A percentile compares a stretch with the other conserved stretches of the same genome.
These are phyloP conservation scores for Prietella phreatophila DNA, from an alignment of 2,113 vertebrate genomes.

Conservation along the genomic window DNA sequence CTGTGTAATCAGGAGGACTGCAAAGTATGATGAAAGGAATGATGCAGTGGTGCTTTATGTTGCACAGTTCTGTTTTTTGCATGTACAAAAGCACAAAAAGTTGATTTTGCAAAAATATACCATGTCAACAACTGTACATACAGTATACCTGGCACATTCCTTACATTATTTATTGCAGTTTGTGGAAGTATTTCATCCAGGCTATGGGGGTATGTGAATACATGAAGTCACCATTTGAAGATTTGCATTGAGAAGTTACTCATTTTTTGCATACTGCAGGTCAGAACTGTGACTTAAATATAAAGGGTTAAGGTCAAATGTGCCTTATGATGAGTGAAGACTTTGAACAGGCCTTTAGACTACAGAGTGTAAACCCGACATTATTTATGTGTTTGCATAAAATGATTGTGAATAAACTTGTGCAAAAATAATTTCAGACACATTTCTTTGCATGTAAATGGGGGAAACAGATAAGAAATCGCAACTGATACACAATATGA, in stretches of 20 bases:
- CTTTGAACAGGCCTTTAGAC: slow-evolving; percentile 33
- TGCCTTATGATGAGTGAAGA: slow-evolving; percentile 29
- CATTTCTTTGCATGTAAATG: neutral
- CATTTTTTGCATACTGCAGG: neutral
- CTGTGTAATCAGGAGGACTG: neutral
- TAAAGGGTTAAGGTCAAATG: neutral
- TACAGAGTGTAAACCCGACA: neutral
- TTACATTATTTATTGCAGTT: neutral
- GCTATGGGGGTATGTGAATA: neutral
- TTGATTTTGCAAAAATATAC: neutral
- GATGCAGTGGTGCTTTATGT: neutral
- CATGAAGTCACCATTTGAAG: slow-evolving; percentile 7
- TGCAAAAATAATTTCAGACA: neutral
- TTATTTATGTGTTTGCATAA: slow-evolving; percentile 24
- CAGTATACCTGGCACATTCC: too few species aligned
- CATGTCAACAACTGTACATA: neutral
- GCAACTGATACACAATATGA: neutral
- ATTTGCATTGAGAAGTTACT: slow-evolving; percentile 15
- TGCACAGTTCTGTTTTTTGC: neutral
- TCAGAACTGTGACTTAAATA: slow-evolving; percentile 12
- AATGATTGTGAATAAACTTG: slow-evolving; percentile 28
- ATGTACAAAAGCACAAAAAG: slow-evolving; percentile 1
- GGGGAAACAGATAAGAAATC: neutral
- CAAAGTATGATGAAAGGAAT: neutral
- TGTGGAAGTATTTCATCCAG: neutral